A percentile compares a stretch with the other conserved stretches of the same genome.
These are phyloP conservation scores for Temnothorax nylanderi DNA, from an alignment of 1,140 invertebrate genomes.

Conservation along the genomic window DNA sequence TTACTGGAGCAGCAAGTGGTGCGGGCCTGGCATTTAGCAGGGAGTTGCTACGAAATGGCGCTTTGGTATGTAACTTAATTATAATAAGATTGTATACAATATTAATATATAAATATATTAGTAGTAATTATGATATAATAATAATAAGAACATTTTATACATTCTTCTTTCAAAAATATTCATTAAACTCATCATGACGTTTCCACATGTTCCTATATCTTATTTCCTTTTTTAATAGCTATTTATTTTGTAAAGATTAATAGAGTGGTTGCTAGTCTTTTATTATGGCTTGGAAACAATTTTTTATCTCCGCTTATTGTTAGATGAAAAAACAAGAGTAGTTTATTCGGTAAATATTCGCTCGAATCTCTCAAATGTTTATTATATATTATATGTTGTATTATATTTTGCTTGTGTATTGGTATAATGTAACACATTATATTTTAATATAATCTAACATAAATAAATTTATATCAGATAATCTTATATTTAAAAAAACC, in stretches of 20 bases:
- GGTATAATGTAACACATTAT: not conserved
- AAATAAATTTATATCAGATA: not conserved
- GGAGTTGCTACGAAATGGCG: constrained; percentile 84
- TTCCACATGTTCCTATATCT: no score
- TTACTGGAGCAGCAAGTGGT: constrained; percentile 84
- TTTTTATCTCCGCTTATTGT: not conserved
- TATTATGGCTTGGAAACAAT: not conserved
- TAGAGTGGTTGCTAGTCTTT: not conserved
- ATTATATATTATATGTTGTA: no score
- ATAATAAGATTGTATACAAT: not conserved
- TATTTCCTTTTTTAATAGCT: not conserved
- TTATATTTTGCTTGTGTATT: no score
- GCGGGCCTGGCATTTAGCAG: constrained; percentile 84
- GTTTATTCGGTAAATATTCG: no score
- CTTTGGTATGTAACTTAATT: constrained; percentile 77
- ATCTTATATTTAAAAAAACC: no score
- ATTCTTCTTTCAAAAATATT: not conserved
- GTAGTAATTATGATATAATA: not conserved
- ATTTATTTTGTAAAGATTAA: not conserved
- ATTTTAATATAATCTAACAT: not conserved
- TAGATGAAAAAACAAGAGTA: no score
- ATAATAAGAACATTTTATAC: not conserved
- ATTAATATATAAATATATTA: not conserved
- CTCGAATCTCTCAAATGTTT: no score
- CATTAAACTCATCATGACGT: not conserved